Percentiles rank a stretch among this genome's conserved stretches.
Evolutionary conservation across 2,888 invertebrate genomes (phyloP).

Genomic region (Rotaria sp.): DNA sequence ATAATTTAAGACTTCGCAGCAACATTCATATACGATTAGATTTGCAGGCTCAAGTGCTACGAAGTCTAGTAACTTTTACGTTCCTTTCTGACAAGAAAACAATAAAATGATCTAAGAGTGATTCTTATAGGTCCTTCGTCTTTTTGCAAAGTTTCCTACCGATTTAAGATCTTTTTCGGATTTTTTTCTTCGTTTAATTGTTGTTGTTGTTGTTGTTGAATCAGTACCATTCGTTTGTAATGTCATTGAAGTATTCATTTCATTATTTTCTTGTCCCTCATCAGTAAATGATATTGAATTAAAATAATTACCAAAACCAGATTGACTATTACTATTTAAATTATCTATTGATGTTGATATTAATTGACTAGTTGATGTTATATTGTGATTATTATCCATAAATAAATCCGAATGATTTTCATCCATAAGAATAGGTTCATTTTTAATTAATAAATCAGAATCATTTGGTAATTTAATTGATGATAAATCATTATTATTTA

Average conservation of each 20-base stretch:
- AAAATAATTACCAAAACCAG: neutral
- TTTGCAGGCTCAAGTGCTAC: too few species aligned
- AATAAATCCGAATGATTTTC: neutral
- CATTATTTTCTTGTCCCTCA: neutral
- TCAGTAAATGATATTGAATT: neutral
- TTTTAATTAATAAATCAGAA: neutral
- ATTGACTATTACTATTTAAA: conserved; percentile 2
- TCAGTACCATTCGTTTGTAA: neutral
- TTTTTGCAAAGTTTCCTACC: neutral
- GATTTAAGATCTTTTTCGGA: conserved; percentile 1
- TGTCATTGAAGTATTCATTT: neutral
- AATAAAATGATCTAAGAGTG: too few species aligned
- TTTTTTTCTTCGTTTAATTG: neutral
- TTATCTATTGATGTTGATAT: neutral
- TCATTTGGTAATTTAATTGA: neutral
- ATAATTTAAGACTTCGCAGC: too few species aligned
- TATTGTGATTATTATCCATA: neutral
- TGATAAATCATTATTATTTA: neutral
- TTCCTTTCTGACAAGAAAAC: too few species aligned
- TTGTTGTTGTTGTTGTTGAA: neutral
- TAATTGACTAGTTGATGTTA: neutral
- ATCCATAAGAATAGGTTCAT: neutral
- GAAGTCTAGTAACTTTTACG: too few species aligned
- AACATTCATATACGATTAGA: too few species aligned
- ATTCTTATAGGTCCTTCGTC: too few species aligned